Conservation (phyloP, 2,113 vertebrate species). For the Procavia capensis region DNA sequence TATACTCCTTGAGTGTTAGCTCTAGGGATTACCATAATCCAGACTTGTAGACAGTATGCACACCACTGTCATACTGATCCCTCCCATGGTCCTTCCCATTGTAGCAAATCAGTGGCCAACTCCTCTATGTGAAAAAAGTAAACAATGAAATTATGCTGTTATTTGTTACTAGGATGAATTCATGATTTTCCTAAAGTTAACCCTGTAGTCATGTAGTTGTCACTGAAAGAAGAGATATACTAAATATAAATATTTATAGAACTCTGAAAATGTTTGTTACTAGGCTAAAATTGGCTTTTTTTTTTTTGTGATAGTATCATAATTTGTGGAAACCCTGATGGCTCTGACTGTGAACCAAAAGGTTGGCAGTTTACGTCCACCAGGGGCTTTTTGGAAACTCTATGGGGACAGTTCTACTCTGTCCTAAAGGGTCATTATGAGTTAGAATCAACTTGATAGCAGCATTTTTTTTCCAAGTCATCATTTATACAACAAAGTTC, state of each 20-base stretch:
- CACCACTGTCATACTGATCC: background rate
- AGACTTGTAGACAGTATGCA: background rate
- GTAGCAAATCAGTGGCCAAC: background rate
- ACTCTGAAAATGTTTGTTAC: background rate
- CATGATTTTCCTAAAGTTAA: conserved; percentile 7
- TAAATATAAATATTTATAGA: background rate
- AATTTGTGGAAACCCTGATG: too few relatives aligned
- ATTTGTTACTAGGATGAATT: background rate
- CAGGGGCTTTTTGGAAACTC: too few relatives aligned
- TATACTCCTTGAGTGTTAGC: background rate
- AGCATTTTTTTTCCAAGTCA: too few relatives aligned
- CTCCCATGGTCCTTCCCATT: background rate
- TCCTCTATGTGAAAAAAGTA: background rate
- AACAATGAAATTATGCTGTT: background rate
- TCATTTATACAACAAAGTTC: background rate
- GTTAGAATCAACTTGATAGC: too few relatives aligned
- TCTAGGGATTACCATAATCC: background rate
- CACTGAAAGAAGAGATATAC: background rate
- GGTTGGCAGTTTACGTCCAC: too few relatives aligned
- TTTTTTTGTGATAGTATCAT: background rate
- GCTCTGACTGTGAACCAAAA: too few relatives aligned
- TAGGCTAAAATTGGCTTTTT: background rate
- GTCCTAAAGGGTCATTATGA: too few relatives aligned
- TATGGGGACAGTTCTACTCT: too few relatives aligned
- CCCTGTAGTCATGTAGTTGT: conserved; percentile 5